Evolutionary conservation across 2,888 invertebrate species (phyloP).

Genomic region (Punctoribates punctum): DNA sequence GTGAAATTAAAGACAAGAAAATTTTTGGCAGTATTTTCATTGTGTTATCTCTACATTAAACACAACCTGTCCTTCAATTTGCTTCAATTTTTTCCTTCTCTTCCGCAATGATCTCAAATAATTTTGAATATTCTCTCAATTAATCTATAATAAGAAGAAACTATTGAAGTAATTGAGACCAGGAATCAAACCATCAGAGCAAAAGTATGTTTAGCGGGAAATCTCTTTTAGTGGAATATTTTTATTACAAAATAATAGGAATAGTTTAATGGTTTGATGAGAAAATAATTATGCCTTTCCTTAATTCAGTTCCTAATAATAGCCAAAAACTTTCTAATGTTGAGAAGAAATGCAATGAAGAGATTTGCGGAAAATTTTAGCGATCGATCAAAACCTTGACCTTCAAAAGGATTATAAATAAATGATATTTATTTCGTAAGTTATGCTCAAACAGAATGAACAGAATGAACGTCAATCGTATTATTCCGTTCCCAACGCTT

Average conservation of each 20-base stretch:
- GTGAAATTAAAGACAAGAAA: too few species aligned
- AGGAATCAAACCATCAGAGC: too few species aligned
- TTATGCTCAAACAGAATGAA: background rate
- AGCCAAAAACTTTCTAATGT: background rate
- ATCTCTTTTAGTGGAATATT: too few species aligned
- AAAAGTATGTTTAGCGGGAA: too few species aligned
- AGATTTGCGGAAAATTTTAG: background rate
- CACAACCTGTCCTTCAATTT: too few species aligned
- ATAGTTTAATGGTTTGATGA: background rate
- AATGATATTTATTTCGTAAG: conserved; percentile 15
- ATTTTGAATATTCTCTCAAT: too few species aligned
- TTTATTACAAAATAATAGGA: background rate
- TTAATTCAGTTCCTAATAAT: background rate
- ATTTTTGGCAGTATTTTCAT: too few species aligned
- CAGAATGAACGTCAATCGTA: background rate
- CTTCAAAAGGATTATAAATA: conserved; percentile 25
- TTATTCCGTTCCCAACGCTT: background rate
- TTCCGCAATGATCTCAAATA: too few species aligned
- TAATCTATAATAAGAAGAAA: too few species aligned
- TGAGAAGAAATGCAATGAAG: background rate
- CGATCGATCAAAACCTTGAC: conserved; percentile 20
- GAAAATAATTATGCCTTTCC: background rate
- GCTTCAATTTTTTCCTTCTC: too few species aligned
- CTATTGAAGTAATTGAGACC: too few species aligned
- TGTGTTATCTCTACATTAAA: too few species aligned